phyloP scores from a whole-genome alignment of 1,140 invertebrate species.

The Elysia chlorotica region DNA sequence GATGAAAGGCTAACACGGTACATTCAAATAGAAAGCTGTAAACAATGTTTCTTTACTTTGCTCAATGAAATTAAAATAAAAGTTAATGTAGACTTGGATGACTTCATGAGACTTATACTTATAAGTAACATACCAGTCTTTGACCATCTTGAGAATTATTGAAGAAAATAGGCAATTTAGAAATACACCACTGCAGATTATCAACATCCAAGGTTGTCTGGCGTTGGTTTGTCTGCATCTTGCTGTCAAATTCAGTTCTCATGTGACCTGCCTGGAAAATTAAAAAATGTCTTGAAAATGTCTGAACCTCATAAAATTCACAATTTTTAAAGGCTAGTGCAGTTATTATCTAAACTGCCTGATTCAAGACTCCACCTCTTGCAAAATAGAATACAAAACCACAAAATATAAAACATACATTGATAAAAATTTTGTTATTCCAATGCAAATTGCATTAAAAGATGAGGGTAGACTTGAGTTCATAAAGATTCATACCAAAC shows the following conservation, averaged over 20 bases:
- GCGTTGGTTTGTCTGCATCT: conserved; percentile 19
- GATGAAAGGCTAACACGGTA: background rate
- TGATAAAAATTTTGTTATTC: too few species aligned
- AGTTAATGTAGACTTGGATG: background rate
- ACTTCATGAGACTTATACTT: too few species aligned
- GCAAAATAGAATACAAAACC: background rate
- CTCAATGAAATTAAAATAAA: background rate
- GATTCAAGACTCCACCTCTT: background rate
- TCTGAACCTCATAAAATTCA: background rate
- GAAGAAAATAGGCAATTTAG: conserved; percentile 75
- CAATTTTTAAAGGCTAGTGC: background rate
- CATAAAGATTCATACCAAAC: conserved; percentile 65
- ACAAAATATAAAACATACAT: background rate
- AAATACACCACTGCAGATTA: conserved; percentile 40
- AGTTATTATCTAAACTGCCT: background rate
- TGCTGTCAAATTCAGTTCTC: conserved; percentile 71
- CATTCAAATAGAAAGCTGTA: background rate
- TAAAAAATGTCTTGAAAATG: background rate
- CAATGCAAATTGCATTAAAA: background rate
- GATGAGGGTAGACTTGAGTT: background rate
- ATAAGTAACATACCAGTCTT: conserved; percentile 70
- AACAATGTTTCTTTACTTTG: background rate
- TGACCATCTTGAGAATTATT: conserved; percentile 70
- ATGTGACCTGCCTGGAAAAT: conserved; percentile 21
- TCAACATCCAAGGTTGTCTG: conserved; percentile 61